These are phyloP conservation scores for Nycticryphes semicollaris DNA, from an alignment of 2,113 vertebrate species.

Conservation along the genomic window DNA sequence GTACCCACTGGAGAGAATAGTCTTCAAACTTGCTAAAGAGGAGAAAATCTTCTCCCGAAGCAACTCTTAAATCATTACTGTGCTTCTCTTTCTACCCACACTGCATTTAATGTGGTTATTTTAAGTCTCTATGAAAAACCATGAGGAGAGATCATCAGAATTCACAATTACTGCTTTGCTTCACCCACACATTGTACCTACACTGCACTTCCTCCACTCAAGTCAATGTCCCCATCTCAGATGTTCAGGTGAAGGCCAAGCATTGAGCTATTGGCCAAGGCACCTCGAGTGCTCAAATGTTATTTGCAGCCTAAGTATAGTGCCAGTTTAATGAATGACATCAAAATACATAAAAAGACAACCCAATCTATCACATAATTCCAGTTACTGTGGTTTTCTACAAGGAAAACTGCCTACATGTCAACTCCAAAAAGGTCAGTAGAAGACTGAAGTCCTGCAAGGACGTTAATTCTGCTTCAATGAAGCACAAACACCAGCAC, in stretches of 20 bases:
- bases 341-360: not conserved
- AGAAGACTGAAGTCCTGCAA: not conserved
- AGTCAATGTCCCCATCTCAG: not conserved
- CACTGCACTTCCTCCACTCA: not conserved
- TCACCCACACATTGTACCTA: not conserved
- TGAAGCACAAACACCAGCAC: not conserved
- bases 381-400: not conserved
- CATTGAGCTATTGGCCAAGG: not conserved
- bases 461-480: not conserved
- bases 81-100: conserved; percentile 33
- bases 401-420: not conserved
- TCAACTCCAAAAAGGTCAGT: not conserved
- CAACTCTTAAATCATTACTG: not conserved
- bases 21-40: not conserved
- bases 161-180: not conserved
- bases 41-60: not conserved
- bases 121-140: conserved; percentile 11
- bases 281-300: not conserved
- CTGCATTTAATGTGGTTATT: conserved; percentile 20
- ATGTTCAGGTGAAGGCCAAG: not conserved
- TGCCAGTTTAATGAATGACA: not conserved
- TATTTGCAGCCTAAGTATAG: not conserved
- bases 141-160: conserved; percentile 8
- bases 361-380: not conserved
- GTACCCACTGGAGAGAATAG: not conserved